Evolutionary conservation across 2,113 vertebrate genomes (phyloP).

Genomic region (Sarotherodon lohbergeri): DNA sequence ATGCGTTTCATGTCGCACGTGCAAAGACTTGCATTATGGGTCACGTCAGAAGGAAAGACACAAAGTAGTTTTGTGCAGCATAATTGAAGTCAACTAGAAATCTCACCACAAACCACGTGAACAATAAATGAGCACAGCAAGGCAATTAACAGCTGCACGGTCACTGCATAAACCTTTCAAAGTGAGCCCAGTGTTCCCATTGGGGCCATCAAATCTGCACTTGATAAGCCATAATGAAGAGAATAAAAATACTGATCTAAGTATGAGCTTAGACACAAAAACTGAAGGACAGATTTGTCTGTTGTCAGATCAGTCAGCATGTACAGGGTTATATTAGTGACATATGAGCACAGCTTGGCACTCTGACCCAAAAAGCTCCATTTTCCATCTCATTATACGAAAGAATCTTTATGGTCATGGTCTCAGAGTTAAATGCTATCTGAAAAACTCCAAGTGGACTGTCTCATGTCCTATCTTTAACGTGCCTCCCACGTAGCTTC

Average conservation of each 20-base stretch:
- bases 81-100: background rate
- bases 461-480: background rate
- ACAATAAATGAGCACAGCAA: background rate
- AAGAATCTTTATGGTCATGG: background rate
- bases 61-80: background rate
- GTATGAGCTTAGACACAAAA: background rate
- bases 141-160: background rate
- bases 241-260: background rate
- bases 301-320: background rate
- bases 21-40: background rate
- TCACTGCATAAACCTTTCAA: background rate
- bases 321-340: background rate
- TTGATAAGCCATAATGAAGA: background rate
- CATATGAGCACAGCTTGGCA: background rate
- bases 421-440: background rate
- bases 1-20: background rate
- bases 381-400: background rate
- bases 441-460: background rate
- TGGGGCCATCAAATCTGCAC: background rate
- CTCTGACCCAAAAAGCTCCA: background rate
- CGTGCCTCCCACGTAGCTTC: background rate
- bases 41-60: background rate
- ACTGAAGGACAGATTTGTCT: background rate
- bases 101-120: background rate
- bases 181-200: background rate